phyloP scores from a whole-genome alignment of 1,140 invertebrate species.

The Nymphalis io region DNA sequence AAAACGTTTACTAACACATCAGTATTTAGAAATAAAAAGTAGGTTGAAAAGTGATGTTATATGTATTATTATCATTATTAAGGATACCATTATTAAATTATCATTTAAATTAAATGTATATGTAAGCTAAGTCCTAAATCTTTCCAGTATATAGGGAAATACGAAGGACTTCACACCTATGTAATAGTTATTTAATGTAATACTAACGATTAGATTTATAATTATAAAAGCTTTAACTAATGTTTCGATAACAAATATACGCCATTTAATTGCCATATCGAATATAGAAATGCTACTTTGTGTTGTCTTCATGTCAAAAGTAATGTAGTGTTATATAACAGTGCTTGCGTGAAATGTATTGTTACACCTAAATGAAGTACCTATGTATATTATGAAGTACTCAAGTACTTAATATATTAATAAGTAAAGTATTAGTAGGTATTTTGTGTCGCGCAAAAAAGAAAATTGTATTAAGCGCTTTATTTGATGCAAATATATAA shows the following conservation, averaged over 20 bases:
- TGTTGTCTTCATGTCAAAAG: slow-evolving; percentile 16
- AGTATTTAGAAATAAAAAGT: slow-evolving; percentile 37
- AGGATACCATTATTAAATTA: slow-evolving; percentile 21
- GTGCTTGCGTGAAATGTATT: slow-evolving; percentile 7
- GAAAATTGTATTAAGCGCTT: slow-evolving; percentile 20
- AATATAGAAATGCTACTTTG: slow-evolving; percentile 14
- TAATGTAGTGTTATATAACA: slow-evolving; percentile 18
- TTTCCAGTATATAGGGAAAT: slow-evolving; percentile 9
- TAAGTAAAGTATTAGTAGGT: slow-evolving; percentile 18
- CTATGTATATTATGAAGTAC: slow-evolving; percentile 10
- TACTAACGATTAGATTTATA: slow-evolving; percentile 20
- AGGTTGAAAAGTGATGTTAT: slow-evolving; percentile 32
- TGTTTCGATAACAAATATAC: slow-evolving; percentile 55
- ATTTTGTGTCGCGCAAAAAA: slow-evolving; percentile 3
- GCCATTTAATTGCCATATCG: slow-evolving; percentile 64
- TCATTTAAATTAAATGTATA: not conserved
- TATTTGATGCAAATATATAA: slow-evolving; percentile 12
- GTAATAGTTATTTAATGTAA: slow-evolving; percentile 27
- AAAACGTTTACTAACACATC: slow-evolving; percentile 44
- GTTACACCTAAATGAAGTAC: slow-evolving; percentile 18
- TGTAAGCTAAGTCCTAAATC: not conserved
- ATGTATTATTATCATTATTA: slow-evolving; percentile 26
- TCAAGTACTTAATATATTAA: slow-evolving; percentile 7
- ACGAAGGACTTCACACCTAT: slow-evolving; percentile 8
- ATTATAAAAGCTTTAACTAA: slow-evolving; percentile 62